Evolutionary conservation across 2,113 vertebrate species (phyloP).

Genomic region (Morone saxatilis): DNA sequence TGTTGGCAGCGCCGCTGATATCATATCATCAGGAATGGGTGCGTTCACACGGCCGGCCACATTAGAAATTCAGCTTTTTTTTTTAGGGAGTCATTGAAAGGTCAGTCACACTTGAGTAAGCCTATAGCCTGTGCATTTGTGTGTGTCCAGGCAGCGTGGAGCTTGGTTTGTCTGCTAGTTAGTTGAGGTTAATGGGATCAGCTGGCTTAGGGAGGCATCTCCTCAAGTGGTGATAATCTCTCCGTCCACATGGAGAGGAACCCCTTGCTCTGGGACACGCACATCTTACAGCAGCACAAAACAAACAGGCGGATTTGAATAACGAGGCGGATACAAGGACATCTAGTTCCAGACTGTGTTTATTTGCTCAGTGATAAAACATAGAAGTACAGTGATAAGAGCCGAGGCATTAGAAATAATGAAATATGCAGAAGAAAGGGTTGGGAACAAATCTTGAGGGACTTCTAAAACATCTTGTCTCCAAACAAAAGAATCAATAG

Average conservation of each 20-base stretch:
- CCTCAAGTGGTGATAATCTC: slow-evolving; percentile 66
- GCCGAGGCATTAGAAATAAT: slow-evolving; percentile 1
- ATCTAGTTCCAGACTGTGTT: slow-evolving; percentile 16
- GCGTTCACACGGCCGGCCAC: slow-evolving; percentile 11
- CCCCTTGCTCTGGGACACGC: slow-evolving; percentile 24
- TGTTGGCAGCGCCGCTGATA: slow-evolving; percentile 13
- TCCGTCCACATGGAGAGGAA: slow-evolving; percentile 34
- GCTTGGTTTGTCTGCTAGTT: slow-evolving; percentile 61
- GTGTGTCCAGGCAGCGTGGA: slow-evolving; percentile 24
- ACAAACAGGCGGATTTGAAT: slow-evolving; percentile 30
- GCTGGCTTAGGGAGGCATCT: slow-evolving; percentile 53
- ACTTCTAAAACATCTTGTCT: slow-evolving; percentile 16
- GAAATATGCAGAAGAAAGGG: slow-evolving; percentile 7
- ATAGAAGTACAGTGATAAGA: slow-evolving; percentile 4
- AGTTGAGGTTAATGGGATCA: slow-evolving; percentile 75
- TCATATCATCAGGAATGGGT: slow-evolving; percentile 21
- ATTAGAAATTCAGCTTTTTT: slow-evolving; percentile 44
- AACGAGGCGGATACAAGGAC: slow-evolving; percentile 2
- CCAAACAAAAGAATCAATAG: slow-evolving; percentile 28
- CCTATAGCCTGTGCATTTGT: slow-evolving; percentile 10
- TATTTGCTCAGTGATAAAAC: slow-evolving; percentile 25
- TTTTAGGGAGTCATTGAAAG: slow-evolving; percentile 42
- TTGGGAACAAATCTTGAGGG: slow-evolving; percentile 1
- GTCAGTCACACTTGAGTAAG: slow-evolving; percentile 30
- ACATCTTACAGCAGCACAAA: slow-evolving; percentile 6